Conservation (phyloP, 64 coral and sea anemone genomes). For the Astreopora myriophthalma region DNA sequence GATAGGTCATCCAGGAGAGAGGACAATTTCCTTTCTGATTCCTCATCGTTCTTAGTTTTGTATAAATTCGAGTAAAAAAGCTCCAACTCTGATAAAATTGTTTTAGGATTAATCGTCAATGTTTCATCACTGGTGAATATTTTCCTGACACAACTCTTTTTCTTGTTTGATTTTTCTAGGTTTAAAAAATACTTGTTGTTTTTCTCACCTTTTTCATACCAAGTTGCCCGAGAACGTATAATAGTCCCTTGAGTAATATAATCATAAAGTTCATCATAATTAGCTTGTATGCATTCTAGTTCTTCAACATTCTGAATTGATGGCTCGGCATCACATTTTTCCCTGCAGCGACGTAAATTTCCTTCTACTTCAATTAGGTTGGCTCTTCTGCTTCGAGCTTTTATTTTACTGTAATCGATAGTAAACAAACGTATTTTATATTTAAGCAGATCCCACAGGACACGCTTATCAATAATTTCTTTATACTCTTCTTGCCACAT, state of each 20-base stretch:
- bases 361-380: neutral
- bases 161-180: constrained; percentile 9
- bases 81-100: neutral
- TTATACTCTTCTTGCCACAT: neutral
- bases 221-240: constrained; percentile 22
- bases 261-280: constrained; percentile 43
- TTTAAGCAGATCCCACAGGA: constrained; percentile 53
- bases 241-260: constrained; percentile 37
- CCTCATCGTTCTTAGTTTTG: neutral
- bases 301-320: neutral
- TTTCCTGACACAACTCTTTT: constrained; percentile 17
- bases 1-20: neutral
- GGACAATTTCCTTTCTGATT: neutral
- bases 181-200: constrained; percentile 64
- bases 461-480: constrained; percentile 9
- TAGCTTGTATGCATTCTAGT: neutral
- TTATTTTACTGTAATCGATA: constrained; percentile 31
- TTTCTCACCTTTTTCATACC: constrained; percentile 62
- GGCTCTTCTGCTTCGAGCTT: constrained; percentile 3
- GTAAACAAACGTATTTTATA: constrained; percentile 50
- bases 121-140: neutral
- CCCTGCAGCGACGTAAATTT: neutral
- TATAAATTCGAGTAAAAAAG: neutral
- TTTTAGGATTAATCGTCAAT: neutral
- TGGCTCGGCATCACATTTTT: neutral